Conservation (phyloP, 2,113 vertebrate genomes). For the Progne subis region DNA sequence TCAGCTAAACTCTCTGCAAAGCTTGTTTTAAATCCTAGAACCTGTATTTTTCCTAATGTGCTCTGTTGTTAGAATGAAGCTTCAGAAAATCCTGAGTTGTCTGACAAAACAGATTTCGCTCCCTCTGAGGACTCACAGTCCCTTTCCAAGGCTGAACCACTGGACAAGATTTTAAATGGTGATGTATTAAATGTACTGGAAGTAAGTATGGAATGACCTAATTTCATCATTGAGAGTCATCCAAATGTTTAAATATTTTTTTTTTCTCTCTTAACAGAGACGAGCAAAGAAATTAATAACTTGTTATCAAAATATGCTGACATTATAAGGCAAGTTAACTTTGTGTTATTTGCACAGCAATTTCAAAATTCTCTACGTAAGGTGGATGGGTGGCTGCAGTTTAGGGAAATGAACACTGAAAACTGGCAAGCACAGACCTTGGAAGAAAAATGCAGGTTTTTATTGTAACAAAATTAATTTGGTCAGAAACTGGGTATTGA, state of each 20-base stretch:
- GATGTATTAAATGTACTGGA: slow-evolving; percentile 28
- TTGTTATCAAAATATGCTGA: slow-evolving; percentile 74
- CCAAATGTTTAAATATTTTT: not conserved
- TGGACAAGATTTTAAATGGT: slow-evolving; percentile 73
- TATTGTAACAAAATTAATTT: not conserved
- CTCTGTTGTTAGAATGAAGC: slow-evolving; percentile 63
- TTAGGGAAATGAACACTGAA: not conserved
- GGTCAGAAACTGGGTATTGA: not conserved
- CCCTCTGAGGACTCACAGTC: slow-evolving; percentile 12
- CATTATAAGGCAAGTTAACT: slow-evolving; percentile 74
- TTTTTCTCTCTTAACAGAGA: slow-evolving; percentile 64
- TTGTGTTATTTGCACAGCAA: not conserved
- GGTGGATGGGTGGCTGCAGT: not conserved
- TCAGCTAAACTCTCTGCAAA: not conserved
- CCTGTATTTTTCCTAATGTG: not conserved
- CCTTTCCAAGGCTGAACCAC: slow-evolving; percentile 47
- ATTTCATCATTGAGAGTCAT: not conserved
- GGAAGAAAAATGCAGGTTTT: not conserved
- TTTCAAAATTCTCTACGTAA: not conserved
- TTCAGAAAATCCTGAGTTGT: slow-evolving; percentile 46
- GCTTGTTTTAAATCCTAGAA: not conserved
- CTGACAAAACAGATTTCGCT: slow-evolving; percentile 54
- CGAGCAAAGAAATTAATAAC: slow-evolving; percentile 69
- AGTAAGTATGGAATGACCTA: not conserved
- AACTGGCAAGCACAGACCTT: not conserved